Evolutionary conservation across 2,888 invertebrate species (phyloP), one percentile per base, ranked within the genome.

Genomic region (Anoplius nigerrimus): DNA sequence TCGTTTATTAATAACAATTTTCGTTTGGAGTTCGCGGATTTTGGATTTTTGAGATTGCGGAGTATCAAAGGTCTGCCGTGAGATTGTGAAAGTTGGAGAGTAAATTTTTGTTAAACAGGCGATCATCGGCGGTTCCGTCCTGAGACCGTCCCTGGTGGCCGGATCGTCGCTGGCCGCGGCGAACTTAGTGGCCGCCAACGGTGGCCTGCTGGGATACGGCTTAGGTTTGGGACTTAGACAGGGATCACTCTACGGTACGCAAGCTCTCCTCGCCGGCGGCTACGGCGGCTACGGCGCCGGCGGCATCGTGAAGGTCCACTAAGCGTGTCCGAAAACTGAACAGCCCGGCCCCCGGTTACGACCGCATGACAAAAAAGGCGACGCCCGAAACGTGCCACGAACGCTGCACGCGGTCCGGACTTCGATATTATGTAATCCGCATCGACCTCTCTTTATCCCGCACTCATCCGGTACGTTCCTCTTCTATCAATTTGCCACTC

Each of bases 221-320:
- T 59, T 82, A 0, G 83, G 80, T n/a, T 64, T 82, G 42, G 83
- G 78, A 52, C 65, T 83, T 2, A 72, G 78, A 58, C 72, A 73
- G 42, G 79, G 78, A 56, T 74, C 80, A 13, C 69, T 83, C 15
- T 81, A 80, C 21, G 76, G 76, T 62, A 66, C 78, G 27, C 79
- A 80, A 48, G 66, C 76, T 16, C 57, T 81, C 20, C 66, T 81
- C 22, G 65, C 79, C 2, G 73, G 78, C 43, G 74, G 73, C 45
- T 82, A 76, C 59, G n/a, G n/a, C n/a, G n/a, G n/a, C n/a, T 34
- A 34, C 11, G 82, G 76, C 51, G 59, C 69, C 51, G 76, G 66
- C 22, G 72, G 74, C 51, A 56, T 80, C 63, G 66, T 82, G 8
- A 81, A 82, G 56, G 58, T 82, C 43, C 76, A 80, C 54, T 82